Conservation (phyloP, 2,797 vertebrate species). For the Falco cherrug region DNA sequence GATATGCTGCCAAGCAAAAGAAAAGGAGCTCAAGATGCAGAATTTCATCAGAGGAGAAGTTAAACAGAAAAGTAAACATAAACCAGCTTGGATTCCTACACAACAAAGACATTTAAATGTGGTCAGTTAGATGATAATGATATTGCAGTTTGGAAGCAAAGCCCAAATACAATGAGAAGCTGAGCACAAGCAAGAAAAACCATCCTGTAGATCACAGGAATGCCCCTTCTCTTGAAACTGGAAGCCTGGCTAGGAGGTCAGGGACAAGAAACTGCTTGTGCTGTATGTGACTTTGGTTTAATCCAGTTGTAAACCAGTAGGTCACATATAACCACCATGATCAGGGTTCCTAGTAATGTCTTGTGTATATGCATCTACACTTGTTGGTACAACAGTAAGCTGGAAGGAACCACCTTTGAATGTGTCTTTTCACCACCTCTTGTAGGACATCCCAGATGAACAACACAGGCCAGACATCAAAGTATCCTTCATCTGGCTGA, state of each 20-base stretch:
- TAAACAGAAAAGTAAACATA: background rate
- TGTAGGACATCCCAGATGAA: background rate
- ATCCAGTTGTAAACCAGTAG: background rate
- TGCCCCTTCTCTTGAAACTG: background rate
- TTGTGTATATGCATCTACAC: background rate
- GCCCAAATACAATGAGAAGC: background rate
- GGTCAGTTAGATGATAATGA: background rate
- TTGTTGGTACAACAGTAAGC: background rate
- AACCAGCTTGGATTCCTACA: background rate
- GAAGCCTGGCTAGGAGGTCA: background rate
- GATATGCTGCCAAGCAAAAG: background rate
- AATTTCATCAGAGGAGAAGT: background rate
- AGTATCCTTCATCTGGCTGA: background rate
- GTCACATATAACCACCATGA: background rate
- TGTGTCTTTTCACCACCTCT: background rate
- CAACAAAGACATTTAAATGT: background rate
- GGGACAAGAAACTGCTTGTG: background rate
- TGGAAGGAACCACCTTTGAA: background rate
- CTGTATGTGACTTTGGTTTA: background rate
- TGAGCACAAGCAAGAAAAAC: background rate
- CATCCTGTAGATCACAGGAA: background rate
- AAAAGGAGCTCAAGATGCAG: background rate
- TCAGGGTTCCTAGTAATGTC: background rate
- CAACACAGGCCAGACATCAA: background rate
- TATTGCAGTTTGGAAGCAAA: background rate